Evolutionary conservation across 2,797 vertebrate genomes (phyloP).

Genomic region (Crenuchus spilurus): DNA sequence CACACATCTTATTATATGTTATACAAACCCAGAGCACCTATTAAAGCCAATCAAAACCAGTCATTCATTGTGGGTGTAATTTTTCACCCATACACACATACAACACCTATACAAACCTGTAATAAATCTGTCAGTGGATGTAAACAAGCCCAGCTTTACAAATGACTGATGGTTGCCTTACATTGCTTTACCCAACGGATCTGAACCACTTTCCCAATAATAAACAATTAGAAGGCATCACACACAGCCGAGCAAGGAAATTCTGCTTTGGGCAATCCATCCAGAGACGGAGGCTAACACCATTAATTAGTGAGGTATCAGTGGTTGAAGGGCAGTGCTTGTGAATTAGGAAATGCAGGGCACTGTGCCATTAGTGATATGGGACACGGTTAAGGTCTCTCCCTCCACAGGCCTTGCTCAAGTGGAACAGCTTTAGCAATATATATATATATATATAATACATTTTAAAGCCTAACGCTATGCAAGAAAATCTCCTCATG

Average conservation of each 20-base stretch:
- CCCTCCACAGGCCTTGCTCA: conserved; percentile 44
- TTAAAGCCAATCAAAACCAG: too few species aligned
- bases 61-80: too few species aligned
- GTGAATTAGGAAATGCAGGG: conserved; percentile 45
- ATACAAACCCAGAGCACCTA: too few species aligned
- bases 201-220: conserved; percentile 9
- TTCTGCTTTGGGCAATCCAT: conserved; percentile 4
- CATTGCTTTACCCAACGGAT: background rate
- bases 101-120: background rate
- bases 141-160: background rate
- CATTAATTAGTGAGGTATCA: conserved; percentile 49
- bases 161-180: background rate
- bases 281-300: conserved; percentile 10
- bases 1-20: too few species aligned
- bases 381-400: conserved; percentile 36
- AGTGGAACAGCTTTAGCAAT: conserved; percentile 42
- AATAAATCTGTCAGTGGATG: background rate
- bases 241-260: background rate
- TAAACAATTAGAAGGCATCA: conserved; percentile 10
- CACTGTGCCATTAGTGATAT: conserved; percentile 44
- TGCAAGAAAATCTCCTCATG: conserved; percentile 50
- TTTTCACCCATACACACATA: background rate
- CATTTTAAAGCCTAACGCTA: conserved; percentile 19
- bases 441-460: too few species aligned
- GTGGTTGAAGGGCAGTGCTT: conserved; percentile 49